phyloP scores from a whole-genome alignment of 2,888 invertebrate genomes.

The Empis livida region DNA sequence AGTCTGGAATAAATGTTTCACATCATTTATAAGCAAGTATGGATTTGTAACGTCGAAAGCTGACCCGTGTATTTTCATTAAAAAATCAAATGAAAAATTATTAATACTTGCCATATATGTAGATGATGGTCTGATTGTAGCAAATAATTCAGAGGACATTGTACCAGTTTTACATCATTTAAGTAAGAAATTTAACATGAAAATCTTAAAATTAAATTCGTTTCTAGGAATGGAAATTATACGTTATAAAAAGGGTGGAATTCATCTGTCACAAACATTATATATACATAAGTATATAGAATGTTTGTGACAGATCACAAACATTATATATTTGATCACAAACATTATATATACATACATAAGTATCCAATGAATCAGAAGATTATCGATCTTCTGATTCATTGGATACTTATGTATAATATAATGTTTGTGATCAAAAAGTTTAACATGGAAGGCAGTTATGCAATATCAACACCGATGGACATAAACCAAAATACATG shows the following conservation, averaged over 20 bases:
- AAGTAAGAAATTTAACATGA: too few relatives aligned
- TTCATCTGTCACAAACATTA: conserved; percentile 9
- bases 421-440: too few relatives aligned
- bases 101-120: conserved; percentile 13
- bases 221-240: conserved; percentile 3
- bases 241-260: conserved; percentile 4
- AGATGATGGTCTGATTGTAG: conserved; percentile 7
- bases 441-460: conserved; percentile 6
- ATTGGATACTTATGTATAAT: too few relatives aligned
- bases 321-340: too few relatives aligned
- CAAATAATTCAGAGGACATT: background rate
- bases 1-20: conserved; percentile 2
- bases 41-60: conserved; percentile 9
- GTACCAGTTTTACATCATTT: too few relatives aligned
- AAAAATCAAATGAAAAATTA: conserved; percentile 5
- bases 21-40: conserved; percentile 9
- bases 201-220: background rate
- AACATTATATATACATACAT: too few relatives aligned
- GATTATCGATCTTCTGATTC: too few relatives aligned
- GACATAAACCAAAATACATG: conserved; percentile 2
- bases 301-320: too few relatives aligned
- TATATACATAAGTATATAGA: conserved; percentile 11
- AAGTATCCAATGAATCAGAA: too few relatives aligned
- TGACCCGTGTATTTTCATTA: conserved; percentile 14
- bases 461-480: conserved; percentile 11